phyloP scores from a whole-genome alignment of 2,113 vertebrate species.

The Candoia aspera region DNA sequence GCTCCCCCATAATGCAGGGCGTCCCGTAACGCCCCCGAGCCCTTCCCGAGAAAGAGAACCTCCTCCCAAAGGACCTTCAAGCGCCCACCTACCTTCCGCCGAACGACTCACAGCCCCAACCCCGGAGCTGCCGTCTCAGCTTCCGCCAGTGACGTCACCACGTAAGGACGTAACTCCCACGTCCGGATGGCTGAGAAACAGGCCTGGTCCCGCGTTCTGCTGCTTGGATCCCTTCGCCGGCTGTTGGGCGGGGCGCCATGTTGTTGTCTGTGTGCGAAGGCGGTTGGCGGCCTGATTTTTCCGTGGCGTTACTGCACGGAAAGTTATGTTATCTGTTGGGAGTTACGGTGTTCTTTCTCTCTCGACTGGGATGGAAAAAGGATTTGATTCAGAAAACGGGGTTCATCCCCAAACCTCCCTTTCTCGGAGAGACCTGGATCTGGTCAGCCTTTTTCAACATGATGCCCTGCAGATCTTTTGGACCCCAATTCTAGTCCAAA shows the following conservation, averaged over 20 bases:
- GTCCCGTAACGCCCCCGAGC: background rate
- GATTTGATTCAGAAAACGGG: background rate
- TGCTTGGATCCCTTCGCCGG: background rate
- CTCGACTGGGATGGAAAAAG: too few relatives aligned
- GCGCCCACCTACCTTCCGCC: background rate
- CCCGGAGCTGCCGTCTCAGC: background rate
- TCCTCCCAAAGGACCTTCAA: background rate
- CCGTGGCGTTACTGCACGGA: too few relatives aligned
- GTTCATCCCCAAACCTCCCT: background rate
- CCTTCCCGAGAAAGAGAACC: too few relatives aligned
- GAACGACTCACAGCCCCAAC: background rate
- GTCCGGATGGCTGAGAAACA: background rate
- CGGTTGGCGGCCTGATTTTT: too few relatives aligned
- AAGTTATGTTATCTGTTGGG: background rate
- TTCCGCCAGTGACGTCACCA: conserved; percentile 17
- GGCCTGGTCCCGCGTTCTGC: background rate
- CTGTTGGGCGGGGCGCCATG: background rate
- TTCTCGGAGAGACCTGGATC: background rate
- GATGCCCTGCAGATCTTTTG: background rate
- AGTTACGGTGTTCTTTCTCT: background rate
- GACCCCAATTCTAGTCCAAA: background rate
- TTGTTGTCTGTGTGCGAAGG: background rate
- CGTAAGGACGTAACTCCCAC: background rate
- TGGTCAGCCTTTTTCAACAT: background rate
- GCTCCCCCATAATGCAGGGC: background rate